These are phyloP conservation scores for Agrochola circellaris DNA, from an alignment of 2,888 invertebrate species.

Conservation along the genomic window DNA sequence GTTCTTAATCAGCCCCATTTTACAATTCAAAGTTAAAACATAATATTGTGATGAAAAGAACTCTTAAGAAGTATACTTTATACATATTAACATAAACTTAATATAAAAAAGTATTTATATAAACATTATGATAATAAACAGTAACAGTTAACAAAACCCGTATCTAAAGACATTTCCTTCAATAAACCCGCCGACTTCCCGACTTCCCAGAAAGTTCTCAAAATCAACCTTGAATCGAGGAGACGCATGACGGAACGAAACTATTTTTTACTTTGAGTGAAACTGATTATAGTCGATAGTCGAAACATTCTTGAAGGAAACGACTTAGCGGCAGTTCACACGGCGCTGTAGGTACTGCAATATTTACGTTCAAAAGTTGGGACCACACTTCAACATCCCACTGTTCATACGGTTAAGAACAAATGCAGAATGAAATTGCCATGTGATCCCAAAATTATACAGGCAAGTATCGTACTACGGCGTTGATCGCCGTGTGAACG, in stretches of 20 bases:
- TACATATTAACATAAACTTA: slow-evolving; percentile 43
- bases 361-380: too few species aligned
- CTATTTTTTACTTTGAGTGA: neutral
- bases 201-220: neutral
- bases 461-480: too few species aligned
- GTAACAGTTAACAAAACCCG: slow-evolving; percentile 14
- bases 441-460: too few species aligned
- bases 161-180: neutral
- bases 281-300: neutral
- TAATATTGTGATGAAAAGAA: slow-evolving; percentile 7
- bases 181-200: neutral
- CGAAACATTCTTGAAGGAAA: neutral
- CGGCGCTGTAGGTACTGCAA: too few species aligned
- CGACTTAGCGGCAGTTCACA: neutral
- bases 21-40: slow-evolving; percentile 10
- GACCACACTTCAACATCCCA: too few species aligned
- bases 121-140: slow-evolving; percentile 37
- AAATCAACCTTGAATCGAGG: neutral
- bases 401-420: too few species aligned
- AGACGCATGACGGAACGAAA: neutral
- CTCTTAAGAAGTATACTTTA: slow-evolving; percentile 20
- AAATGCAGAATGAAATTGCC: too few species aligned
- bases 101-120: slow-evolving; percentile 29
- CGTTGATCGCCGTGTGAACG: too few species aligned
- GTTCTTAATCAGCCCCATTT: slow-evolving; percentile 33